phyloP scores from a whole-genome alignment of 2,797 vertebrate species.

The Bucorvus abyssinicus region DNA sequence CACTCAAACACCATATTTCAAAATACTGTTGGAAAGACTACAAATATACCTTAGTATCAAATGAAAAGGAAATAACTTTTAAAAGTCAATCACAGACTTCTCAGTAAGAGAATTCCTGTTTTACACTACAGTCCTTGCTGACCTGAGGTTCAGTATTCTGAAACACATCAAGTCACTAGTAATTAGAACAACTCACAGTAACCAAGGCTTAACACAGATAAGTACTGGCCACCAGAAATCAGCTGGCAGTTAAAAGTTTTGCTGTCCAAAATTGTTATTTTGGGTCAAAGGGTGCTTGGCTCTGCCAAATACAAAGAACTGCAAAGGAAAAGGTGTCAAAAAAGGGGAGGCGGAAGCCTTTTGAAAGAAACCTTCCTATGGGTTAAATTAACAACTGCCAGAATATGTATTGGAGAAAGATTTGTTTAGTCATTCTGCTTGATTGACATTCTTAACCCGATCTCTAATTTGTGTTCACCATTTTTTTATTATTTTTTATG shows the following conservation, averaged over 20 bases:
- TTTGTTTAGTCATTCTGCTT: not conserved
- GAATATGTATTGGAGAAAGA: not conserved
- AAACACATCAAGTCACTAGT: not conserved
- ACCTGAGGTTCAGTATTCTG: not conserved
- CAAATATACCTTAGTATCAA: not conserved
- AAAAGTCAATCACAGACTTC: not conserved
- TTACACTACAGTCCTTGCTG: not conserved
- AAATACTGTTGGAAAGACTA: not conserved
- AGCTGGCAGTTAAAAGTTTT: not conserved
- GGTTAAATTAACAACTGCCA: not conserved
- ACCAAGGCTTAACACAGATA: not conserved
- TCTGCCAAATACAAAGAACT: not conserved
- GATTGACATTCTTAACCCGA: not conserved
- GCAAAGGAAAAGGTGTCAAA: not conserved
- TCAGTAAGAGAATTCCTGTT: not conserved
- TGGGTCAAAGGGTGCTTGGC: rapidly evolving
- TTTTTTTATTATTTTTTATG: not conserved
- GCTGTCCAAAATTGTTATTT: not conserved
- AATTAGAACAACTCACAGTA: not conserved
- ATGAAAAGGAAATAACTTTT: not conserved
- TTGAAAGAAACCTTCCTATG: not conserved
- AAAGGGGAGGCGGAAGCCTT: not conserved
- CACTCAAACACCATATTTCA: not conserved
- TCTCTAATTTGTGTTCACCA: not conserved
- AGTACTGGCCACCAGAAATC: not conserved